Conservation (phyloP, 2,888 invertebrate species). For the Calameuta idolon region DNA sequence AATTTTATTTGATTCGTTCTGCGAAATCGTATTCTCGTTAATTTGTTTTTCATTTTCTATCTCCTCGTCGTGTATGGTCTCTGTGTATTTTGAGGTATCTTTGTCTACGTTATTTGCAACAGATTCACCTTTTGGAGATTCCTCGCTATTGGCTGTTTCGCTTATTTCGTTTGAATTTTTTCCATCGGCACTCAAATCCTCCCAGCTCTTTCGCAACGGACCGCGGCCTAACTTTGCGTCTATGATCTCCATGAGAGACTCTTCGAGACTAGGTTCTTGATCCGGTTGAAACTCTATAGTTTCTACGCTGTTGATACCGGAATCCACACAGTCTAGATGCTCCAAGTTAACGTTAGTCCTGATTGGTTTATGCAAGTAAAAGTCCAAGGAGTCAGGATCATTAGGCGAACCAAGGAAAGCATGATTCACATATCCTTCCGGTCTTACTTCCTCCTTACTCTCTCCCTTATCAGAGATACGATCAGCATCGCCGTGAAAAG, state of each 20-base stretch:
- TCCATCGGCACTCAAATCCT: constrained; percentile 33
- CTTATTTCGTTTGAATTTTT: background rate
- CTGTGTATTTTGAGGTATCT: background rate
- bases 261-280: constrained; percentile 58
- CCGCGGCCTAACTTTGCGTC: constrained; percentile 60
- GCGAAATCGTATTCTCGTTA: background rate
- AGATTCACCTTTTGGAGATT: background rate
- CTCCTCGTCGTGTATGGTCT: constrained; percentile 8
- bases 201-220: constrained; percentile 41
- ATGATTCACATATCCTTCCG: constrained; percentile 54
- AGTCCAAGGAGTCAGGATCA: constrained; percentile 58
- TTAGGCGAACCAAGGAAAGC: constrained; percentile 53
- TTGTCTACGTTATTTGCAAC: background rate
- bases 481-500: constrained; percentile 31
- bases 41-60: constrained; percentile 10
- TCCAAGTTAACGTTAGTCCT: constrained; percentile 39
- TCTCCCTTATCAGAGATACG: background rate
- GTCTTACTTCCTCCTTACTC: constrained; percentile 1
- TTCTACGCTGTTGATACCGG: constrained; percentile 64
- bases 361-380: constrained; percentile 39
- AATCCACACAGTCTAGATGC: constrained; percentile 57
- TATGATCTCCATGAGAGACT: constrained; percentile 61
- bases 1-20: background rate
- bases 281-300: constrained; percentile 61
- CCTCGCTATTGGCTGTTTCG: constrained; percentile 1